Evolutionary conservation across 1,140 invertebrate species (phyloP).

Genomic region (Thaumatotibia leucotreta): DNA sequence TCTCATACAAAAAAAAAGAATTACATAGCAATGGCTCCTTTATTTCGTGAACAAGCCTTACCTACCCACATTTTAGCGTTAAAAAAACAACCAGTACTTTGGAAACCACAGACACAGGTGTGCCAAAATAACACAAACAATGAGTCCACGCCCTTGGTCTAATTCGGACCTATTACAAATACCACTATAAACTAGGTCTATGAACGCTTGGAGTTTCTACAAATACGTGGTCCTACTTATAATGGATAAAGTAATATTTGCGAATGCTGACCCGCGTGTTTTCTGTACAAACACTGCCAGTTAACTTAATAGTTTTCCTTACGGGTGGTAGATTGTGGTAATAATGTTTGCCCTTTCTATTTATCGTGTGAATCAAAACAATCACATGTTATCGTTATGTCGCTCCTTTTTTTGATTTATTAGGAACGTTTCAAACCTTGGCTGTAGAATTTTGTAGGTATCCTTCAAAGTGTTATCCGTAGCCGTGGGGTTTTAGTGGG

Average conservation of each 20-base stretch:
- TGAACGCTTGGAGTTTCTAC: background rate
- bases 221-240: background rate
- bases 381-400: background rate
- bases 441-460: too few relatives aligned
- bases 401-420: background rate
- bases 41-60: too few relatives aligned
- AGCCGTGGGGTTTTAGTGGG: too few relatives aligned
- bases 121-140: background rate
- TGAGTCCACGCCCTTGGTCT: background rate
- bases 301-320: background rate
- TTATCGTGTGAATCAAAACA: background rate
- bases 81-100: background rate
- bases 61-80: too few relatives aligned
- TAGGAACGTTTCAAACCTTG: background rate
- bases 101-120: background rate
- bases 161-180: background rate
- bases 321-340: background rate
- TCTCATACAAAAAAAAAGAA: too few relatives aligned
- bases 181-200: background rate
- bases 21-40: too few relatives aligned
- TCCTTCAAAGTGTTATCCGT: too few relatives aligned
- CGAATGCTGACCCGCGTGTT: background rate
- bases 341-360: background rate
- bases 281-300: background rate
- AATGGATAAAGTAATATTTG: background rate